Base-by-base conservation (phyloP, 2,113 vertebrate genomes). In the Caloenas nicobarica region DNA sequence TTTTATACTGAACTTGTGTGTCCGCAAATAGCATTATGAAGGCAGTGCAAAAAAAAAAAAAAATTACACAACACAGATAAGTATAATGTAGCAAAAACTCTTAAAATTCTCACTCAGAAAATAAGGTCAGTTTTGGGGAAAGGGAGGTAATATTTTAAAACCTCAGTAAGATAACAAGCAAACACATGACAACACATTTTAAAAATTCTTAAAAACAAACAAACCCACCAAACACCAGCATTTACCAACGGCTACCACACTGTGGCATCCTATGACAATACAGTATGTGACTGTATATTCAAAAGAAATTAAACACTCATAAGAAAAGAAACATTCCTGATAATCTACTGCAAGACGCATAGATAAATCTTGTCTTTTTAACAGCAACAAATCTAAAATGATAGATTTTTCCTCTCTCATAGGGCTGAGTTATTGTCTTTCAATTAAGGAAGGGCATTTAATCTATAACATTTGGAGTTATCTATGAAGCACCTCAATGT, bases 211-310 rank as follows among this genome's bases (percentile, higher is more conserved):
- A 14, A 31, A 48, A n/a, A n/a, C 8, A 69, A n/a, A 48, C 19
- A 33, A 44, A 38, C 9, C 2, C 0, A 23, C 2, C 0, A 23
- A 28, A 40, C 4, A 0, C 2, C 34, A 79, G 77, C 84, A 91
- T 84, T 94, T 97, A 66, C 81, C 60, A 77, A 50, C 34, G 83
- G 28, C 61, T 68, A 56, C 93, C 93, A 93, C 87, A 93, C 74
- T 81, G 87, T 96, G 94, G 93, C 94, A 78, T 86, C 87, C 91
- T 89, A 26, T 42, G 78, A 81, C 81, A 91, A 84, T 11, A 58
- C 5, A 68, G 46, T 26, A 29, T 78, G 74, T 74, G 24, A 31
- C 48, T 38, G 5, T 4, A 5, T 13, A 16, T 22, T 81, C 21
- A 44, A 31, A 82, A 65, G 40, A 87, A 85, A 69, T 86, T 48